phyloP scores from a whole-genome alignment of 2,113 vertebrate genomes.

The Pomatorhinus ruficollis region DNA sequence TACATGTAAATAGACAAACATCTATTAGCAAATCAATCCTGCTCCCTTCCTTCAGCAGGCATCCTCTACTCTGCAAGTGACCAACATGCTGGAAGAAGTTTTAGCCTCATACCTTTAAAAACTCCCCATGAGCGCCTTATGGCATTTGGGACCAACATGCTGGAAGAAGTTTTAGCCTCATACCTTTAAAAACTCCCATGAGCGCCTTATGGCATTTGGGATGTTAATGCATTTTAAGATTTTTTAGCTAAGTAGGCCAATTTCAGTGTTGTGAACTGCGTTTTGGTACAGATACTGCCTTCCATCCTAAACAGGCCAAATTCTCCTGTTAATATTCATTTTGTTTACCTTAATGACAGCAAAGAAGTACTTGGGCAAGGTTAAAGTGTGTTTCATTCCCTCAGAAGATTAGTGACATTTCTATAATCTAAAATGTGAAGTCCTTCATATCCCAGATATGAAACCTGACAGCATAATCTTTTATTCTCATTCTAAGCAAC shows the following conservation, averaged over 20 bases:
- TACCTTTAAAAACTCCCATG: neutral
- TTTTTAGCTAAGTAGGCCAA: neutral
- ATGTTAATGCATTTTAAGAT: neutral
- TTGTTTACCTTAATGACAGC: neutral
- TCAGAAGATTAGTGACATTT: neutral
- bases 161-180: neutral
- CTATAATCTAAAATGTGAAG: neutral
- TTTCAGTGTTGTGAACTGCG: neutral
- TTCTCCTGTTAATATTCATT: neutral
- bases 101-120: neutral
- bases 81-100: rapidly evolving
- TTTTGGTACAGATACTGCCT: neutral
- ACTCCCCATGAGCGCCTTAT: neutral
- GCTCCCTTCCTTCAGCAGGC: neutral
- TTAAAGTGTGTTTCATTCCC: neutral
- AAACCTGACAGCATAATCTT: conserved; percentile 21
- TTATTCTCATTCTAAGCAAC: conserved; percentile 15
- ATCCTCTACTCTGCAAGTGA: neutral
- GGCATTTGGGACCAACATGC: rapidly evolving
- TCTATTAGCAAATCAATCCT: neutral
- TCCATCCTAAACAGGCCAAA: neutral
- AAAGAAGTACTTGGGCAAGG: neutral
- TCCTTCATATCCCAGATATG: neutral
- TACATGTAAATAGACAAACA: neutral
- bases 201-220: neutral